A percentile compares a stretch with the other conserved stretches of the same genome.
Conservation (phyloP, 2,888 invertebrate species). For the Pyrrhosoma nymphula region DNA sequence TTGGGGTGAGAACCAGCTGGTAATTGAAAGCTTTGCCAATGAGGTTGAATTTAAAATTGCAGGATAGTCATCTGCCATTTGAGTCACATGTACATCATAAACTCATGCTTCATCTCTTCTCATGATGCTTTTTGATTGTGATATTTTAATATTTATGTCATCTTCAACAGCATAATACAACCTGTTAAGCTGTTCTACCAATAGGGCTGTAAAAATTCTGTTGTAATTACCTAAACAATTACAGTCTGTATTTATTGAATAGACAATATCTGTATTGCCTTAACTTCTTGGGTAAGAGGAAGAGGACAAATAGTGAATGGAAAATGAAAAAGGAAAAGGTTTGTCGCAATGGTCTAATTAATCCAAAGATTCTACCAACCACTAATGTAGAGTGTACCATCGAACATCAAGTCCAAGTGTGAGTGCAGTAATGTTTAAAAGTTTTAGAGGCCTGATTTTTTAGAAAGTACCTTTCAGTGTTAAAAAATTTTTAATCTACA, state of each 20-base stretch:
- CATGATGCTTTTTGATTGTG: conserved; percentile 65
- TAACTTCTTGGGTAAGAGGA: conserved; percentile 56
- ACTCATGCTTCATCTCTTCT: conserved; percentile 64
- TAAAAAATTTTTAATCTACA: conserved; percentile 34
- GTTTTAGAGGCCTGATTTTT: conserved; percentile 41
- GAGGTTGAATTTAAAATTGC: conserved; percentile 35
- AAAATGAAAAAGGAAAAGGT: not conserved
- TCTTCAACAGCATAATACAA: conserved; percentile 28
- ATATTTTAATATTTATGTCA: conserved; percentile 61
- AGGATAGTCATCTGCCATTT: conserved; percentile 24
- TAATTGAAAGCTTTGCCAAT: conserved; percentile 52
- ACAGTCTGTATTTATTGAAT: conserved; percentile 65
- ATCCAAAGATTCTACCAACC: conserved; percentile 20
- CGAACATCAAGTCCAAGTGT: conserved; percentile 46
- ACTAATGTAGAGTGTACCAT: not conserved
- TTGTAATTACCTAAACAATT: conserved; percentile 54
- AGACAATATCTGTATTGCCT: conserved; percentile 66
- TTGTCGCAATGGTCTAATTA: not conserved
- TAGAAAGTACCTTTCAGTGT: conserved; percentile 48
- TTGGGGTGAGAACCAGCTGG: conserved; percentile 42
- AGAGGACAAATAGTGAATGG: not conserved
- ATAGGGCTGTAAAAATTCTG: conserved; percentile 60
- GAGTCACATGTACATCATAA: conserved; percentile 37
- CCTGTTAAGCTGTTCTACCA: conserved; percentile 50
- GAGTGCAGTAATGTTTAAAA: conserved; percentile 21